Conservation (phyloP, 1,140 invertebrate genomes). For the Macrobrachium rosenbergii region DNA sequence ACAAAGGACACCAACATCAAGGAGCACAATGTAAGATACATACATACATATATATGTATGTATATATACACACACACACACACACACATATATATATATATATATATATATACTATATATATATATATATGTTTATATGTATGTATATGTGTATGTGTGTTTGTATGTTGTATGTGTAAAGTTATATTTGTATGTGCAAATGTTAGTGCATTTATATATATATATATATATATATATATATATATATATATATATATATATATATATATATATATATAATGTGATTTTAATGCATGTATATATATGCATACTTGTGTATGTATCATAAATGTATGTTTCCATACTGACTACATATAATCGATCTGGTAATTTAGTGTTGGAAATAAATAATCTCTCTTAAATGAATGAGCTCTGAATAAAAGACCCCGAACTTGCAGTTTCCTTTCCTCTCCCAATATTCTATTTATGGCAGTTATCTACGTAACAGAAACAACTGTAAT, state of each 20-base stretch:
- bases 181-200: background rate
- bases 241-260: background rate
- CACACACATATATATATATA: background rate
- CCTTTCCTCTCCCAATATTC: too few species aligned
- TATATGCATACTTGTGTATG: background rate
- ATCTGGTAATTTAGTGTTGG: too few species aligned
- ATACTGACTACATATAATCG: too few species aligned
- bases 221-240: constrained; percentile 26
- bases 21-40: too few species aligned
- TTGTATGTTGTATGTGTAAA: background rate
- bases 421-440: too few species aligned
- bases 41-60: background rate
- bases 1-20: too few species aligned
- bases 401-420: too few species aligned
- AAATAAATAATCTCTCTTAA: too few species aligned
- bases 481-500: too few species aligned
- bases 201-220: background rate
- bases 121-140: too few species aligned
- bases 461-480: too few species aligned
- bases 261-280: background rate
- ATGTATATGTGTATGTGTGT: background rate
- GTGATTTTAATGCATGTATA: too few species aligned
- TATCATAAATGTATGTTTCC: background rate
- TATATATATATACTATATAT: background rate
- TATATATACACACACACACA: background rate